Evolutionary conservation across 2,888 invertebrate species (phyloP).

Genomic region (Pherbina coryleti): DNA sequence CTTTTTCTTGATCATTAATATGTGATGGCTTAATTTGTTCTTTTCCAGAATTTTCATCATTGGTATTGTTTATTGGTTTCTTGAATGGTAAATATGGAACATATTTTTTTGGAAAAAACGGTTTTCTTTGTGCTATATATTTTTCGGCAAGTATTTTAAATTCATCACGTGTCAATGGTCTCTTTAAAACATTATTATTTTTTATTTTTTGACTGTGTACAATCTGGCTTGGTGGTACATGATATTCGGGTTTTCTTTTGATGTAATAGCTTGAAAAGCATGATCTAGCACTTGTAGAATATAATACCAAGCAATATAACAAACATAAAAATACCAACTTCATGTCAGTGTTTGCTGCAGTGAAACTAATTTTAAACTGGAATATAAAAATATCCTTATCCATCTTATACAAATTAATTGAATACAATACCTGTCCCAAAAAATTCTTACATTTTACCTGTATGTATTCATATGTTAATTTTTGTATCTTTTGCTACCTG

Average conservation of each 20-base stretch:
- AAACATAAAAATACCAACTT: neutral
- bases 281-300: neutral
- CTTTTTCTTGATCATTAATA: neutral
- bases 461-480: too few species aligned
- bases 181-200: neutral
- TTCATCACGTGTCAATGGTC: conserved; percentile 44
- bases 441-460: too few species aligned
- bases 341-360: neutral
- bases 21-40: neutral
- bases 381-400: neutral
- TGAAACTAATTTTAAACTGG: neutral
- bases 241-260: neutral
- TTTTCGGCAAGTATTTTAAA: conserved; percentile 52
- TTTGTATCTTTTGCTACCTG: too few species aligned
- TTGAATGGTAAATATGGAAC: conserved; percentile 50
- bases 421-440: too few species aligned
- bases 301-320: neutral
- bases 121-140: conserved; percentile 48
- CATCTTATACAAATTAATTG: too few species aligned
- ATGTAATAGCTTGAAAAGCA: neutral
- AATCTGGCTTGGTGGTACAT: neutral
- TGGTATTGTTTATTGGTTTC: neutral
- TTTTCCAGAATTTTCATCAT: neutral
- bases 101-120: conserved; percentile 50
- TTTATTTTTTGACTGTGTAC: neutral